Percentiles rank a stretch among this genome's conserved stretches.
These are phyloP conservation scores for Astreopora myriophthalma DNA, from an alignment of 64 coral and sea anemone species.

Conservation along the genomic window DNA sequence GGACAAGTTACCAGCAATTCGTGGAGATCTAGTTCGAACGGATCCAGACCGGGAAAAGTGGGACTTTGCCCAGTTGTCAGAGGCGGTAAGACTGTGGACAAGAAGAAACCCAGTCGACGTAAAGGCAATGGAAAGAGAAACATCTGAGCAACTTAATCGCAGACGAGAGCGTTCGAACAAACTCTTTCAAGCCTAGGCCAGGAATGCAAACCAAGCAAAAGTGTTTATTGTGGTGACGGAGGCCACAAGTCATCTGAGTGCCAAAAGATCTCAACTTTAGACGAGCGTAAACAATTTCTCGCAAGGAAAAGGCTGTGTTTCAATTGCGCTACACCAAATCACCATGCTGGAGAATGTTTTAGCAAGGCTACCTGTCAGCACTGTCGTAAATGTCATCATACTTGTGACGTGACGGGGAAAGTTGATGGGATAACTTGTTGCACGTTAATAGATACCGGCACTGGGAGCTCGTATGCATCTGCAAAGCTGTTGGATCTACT, in stretches of 20 bases:
- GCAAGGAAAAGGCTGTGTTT: conserved; percentile 18
- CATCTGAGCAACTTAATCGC: not conserved
- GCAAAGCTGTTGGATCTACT: not conserved
- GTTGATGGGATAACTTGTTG: not conserved
- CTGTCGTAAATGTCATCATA: conserved; percentile 49
- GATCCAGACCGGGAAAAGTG: not conserved
- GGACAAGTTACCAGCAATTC: not conserved
- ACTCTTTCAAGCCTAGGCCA: not conserved
- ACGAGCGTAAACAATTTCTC: not conserved
- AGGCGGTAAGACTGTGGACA: not conserved
- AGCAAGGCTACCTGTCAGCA: not conserved
- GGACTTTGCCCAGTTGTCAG: not conserved
- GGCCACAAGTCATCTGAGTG: not conserved
- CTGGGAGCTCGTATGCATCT: conserved; percentile 49
- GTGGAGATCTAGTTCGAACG: not conserved
- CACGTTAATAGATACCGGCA: conserved; percentile 41
- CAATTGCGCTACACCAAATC: conserved; percentile 6
- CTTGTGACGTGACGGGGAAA: conserved; percentile 32
- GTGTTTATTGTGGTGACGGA: not conserved
- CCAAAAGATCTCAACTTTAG: not conserved
- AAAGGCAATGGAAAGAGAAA: not conserved
- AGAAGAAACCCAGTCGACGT: not conserved
- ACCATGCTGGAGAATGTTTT: not conserved
- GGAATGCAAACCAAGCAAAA: not conserved
- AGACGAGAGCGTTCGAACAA: not conserved